Evolutionary conservation across 2,113 vertebrate species (phyloP).

Genomic region (Ptilorrhoa leucosticta): DNA sequence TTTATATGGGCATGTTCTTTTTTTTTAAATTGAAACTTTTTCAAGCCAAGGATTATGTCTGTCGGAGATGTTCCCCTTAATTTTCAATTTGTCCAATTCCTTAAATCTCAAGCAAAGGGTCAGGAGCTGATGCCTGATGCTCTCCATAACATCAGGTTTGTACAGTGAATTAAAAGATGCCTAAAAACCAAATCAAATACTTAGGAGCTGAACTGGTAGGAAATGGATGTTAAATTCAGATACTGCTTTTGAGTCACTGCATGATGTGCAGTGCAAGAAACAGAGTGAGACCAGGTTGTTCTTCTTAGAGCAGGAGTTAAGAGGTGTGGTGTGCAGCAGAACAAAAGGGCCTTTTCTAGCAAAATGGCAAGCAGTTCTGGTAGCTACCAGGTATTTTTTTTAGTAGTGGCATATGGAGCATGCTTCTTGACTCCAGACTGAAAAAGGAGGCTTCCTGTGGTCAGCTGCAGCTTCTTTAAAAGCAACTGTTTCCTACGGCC

Average conservation of each 20-base stretch:
- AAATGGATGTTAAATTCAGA: not conserved
- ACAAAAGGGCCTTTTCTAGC: not conserved
- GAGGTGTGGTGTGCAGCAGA: not conserved
- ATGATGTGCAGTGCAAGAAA: not conserved
- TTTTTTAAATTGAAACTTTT: not conserved
- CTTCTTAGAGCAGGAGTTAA: not conserved
- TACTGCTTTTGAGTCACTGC: not conserved
- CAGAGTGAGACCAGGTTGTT: not conserved
- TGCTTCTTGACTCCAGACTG: not conserved
- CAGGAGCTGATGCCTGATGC: not conserved
- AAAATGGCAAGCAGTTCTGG: not conserved
- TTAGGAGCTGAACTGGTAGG: not conserved
- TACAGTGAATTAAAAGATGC: not conserved
- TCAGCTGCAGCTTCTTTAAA: not conserved
- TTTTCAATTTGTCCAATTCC: not conserved
- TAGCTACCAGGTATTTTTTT: not conserved
- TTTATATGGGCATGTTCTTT: not conserved
- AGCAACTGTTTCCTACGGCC: not conserved
- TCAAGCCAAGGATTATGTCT: not conserved
- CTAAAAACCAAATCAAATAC: not conserved
- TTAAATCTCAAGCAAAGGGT: not conserved
- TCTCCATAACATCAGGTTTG: not conserved
- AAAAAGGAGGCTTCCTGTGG: not conserved
- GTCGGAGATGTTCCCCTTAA: not conserved
- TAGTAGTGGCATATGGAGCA: not conserved